These are phyloP conservation scores for Ceyx melanurus DNA, from an alignment of 2,113 vertebrate species.

Conservation along the genomic window DNA sequence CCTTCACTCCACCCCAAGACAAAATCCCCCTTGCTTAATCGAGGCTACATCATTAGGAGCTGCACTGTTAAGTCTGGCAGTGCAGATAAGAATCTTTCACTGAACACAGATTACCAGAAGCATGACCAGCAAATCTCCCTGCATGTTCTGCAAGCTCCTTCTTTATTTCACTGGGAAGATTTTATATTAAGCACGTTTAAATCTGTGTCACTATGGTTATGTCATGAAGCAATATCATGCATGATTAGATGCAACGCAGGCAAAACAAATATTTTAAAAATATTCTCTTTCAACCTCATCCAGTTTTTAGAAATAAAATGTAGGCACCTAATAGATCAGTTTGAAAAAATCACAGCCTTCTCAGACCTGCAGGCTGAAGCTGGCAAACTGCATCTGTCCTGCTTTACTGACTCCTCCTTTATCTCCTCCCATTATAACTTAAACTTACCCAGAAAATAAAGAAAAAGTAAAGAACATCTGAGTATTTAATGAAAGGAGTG, in stretches of 20 bases:
- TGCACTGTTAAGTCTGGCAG: slow-evolving; percentile 36
- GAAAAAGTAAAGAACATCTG: not conserved
- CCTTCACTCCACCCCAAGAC: not conserved
- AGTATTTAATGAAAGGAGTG: not conserved
- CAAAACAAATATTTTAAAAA: slow-evolving; percentile 45
- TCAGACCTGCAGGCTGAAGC: not conserved
- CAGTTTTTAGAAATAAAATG: not conserved
- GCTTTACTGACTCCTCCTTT: slow-evolving; percentile 2
- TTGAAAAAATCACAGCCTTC: not conserved
- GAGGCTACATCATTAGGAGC: slow-evolving; percentile 1
- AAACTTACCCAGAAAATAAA: not conserved
- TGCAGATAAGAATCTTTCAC: slow-evolving; percentile 41
- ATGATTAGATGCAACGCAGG: slow-evolving; percentile 30
- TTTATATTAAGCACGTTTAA: slow-evolving; percentile 39
- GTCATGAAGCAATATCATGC: slow-evolving; percentile 50
- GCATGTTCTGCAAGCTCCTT: slow-evolving; percentile 32
- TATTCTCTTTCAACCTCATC: not conserved
- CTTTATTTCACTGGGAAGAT: slow-evolving; percentile 39
- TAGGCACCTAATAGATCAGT: not conserved
- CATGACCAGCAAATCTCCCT: slow-evolving; percentile 40
- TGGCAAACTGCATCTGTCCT: slow-evolving; percentile 3
- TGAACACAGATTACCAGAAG: slow-evolving; percentile 48
- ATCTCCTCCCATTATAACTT: not conserved
- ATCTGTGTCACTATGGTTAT: slow-evolving; percentile 66
- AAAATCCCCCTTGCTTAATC: slow-evolving; percentile 33